phyloP scores from a whole-genome alignment of 2,113 vertebrate genomes.

The Promerops cafer region DNA sequence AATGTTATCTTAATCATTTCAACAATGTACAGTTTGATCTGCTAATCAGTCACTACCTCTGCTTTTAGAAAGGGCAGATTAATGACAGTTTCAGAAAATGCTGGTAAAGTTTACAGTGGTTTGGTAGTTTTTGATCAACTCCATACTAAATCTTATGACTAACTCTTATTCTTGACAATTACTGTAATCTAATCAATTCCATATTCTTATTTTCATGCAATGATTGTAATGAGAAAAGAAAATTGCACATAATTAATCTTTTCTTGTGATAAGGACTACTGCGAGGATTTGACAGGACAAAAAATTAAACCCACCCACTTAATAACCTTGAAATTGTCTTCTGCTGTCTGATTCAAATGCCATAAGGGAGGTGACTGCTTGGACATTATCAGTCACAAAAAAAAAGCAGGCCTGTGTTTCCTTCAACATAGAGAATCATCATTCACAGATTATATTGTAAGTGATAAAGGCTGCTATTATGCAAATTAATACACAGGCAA shows the following conservation, averaged over 20 bases:
- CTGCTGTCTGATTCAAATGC: background rate
- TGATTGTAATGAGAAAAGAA: background rate
- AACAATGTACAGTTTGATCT: background rate
- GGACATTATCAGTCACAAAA: background rate
- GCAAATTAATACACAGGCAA: constrained; percentile 16
- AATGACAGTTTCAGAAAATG: background rate
- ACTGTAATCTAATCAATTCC: background rate
- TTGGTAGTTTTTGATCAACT: background rate
- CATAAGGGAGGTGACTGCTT: background rate
- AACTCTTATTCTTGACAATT: background rate
- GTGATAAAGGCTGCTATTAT: background rate
- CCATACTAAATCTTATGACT: background rate
- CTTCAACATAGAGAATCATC: background rate
- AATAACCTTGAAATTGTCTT: constrained; percentile 23
- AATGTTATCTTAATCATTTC: background rate
- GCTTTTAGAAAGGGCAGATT: background rate
- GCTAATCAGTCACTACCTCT: background rate
- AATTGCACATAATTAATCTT: background rate
- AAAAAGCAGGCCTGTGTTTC: background rate
- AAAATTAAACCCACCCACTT: constrained; percentile 7
- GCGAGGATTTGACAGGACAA: background rate
- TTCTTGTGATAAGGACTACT: background rate
- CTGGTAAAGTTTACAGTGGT: background rate
- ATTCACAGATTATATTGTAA: background rate
- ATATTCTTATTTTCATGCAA: background rate